Base-by-base conservation (phyloP, 2,113 vertebrate species). In the Xenopus borealis region DNA sequence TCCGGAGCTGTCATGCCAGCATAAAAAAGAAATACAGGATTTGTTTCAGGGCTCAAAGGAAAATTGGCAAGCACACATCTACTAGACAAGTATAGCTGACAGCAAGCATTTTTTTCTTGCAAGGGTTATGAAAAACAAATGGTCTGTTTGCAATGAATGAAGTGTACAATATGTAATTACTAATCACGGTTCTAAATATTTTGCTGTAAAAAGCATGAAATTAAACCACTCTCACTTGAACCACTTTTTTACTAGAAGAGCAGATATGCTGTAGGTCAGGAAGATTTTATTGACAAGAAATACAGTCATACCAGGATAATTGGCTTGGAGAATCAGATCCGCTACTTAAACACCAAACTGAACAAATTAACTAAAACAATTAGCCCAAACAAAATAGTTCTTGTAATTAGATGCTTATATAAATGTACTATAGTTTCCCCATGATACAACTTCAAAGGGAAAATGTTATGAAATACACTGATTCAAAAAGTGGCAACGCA, bases 81-180 rank as follows among this genome's bases (percentile, higher is more conserved):
- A 57, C 18, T 52, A 69, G 58, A 64, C 57, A 77, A 57, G 18
- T 77, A 64, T 64, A 77, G 66, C 74, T 77, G 74, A 69, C 59
- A 70, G 47, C 74, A 77, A 77, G 67, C 59, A 70, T 64, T 70
- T 69, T 87, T 68, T 40, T 40, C 33, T 84, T 81, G 77, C 77
- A 57, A 67, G 66, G 86, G 64, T 80, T 78, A 62, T 72, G 74
- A 86, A 82, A 86, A 83, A 76, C 52, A 85, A 83, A 83, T 68
- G 44, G 82, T 79, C 69, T 52, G 69, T 86, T 82, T 82, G 76
- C 67, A 82, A 75, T 81, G 82, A 85, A 84, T 84, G 80, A 82
- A 86, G 82, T 82, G 57, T 86, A 83, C 86, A 88, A 84, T 82
- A 82, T 76, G 70, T 85, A 85, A 88, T 89, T 86, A 82, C 72